Evolutionary conservation across 2,797 vertebrate species (phyloP), one percentile per base, ranked within the genome.

Genomic region (Melanotaenia parkinsoni): DNA sequence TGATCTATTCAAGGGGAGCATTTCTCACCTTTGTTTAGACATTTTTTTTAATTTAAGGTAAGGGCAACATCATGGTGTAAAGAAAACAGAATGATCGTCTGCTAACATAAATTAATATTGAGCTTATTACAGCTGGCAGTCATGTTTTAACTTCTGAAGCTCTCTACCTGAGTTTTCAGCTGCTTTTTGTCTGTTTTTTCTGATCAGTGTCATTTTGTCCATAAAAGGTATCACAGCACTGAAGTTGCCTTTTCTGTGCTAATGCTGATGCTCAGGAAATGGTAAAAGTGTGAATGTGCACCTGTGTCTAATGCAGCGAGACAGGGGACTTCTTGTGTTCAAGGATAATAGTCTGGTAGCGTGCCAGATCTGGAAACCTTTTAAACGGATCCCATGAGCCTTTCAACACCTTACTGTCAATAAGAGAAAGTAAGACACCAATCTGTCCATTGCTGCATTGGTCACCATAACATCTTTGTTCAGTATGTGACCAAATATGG

Each of bases 171-270:
- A 79, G 53, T 47, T 16, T 16, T 47, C 0, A 47, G 8, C 26
- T n/a, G 24, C 66, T 67, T n/a, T 3, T 14, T 16, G 63, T 75
- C 57, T 4, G 0, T 67, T 70, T 69, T n/a, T 57, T 47, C 67
- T 60, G 20, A 30, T 63, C 5, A 13, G 68, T 10, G 53, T 9
- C 38, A 26, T 67, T 57, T 28, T 20, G 0, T 61, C 47, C 33
- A 30, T 74, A 76, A 57, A 84, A 84, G 70, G 77, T 86, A 80
- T 76, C 69, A 70, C 53, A 33, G 18, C 63, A 72, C 81, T 84
- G 66, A 71, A 65, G 3, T 26, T 60, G 62, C 50, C 76, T 54
- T 78, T 62, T 53, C 24, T 12, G 30, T 28, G 33, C n/a, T 54
- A 33, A 38, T 53, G 45, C 14, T 26, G 22, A 35, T 61, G 50